Base-by-base conservation (phyloP, 64 coral and sea anemone species). In the Pocillopora damicornis region DNA sequence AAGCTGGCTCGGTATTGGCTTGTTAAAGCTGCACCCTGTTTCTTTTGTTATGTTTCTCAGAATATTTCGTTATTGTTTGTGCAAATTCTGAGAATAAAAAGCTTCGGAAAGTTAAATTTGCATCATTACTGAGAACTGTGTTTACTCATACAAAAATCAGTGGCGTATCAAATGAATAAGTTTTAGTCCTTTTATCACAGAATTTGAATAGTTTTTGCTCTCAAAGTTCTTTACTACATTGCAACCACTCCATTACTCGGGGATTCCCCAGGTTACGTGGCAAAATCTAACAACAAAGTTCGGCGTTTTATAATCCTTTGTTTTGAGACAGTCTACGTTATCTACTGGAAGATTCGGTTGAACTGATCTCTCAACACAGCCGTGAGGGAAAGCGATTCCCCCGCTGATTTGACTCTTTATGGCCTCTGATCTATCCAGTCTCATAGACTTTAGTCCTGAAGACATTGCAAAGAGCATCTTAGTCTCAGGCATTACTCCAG, bases 401-500 rank as follows among this genome's bases (percentile, higher is more conserved):
- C 17, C 6, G 6, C 75, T 7, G 17, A 22, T 11, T 56, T 42
- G 10, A 18, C 11, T 1, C 35, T 11, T 20, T 38, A 85, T 85
- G 81, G 37, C 81, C 38, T 72, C 37, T 15, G 20, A 11, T 72
- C 81, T 20, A 13, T 68, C 62, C 22, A 85, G 51, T 26, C 37
- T 51, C 11, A 9, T 9, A 38, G 22, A 18, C 18, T 0, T 85
- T 13, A 14, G 62, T 18, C 0, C 67, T 58, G 38, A 56, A 7
- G 64, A 85, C 0, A 73, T 58, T 58, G 5, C 1, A 30, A 85
- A 22, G 42, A 85, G 81, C n/a, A 85, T 85, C 64, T 16, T 85
- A 22, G 81, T 85, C 1, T 71, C 64, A 63, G 72, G 72, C 42
- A 58, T 85, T 58, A 2, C 81, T 56, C 81, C 81, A 11, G 81